Base-by-base conservation (phyloP, 1,140 invertebrate genomes). In the Cyclargus thomasi region DNA sequence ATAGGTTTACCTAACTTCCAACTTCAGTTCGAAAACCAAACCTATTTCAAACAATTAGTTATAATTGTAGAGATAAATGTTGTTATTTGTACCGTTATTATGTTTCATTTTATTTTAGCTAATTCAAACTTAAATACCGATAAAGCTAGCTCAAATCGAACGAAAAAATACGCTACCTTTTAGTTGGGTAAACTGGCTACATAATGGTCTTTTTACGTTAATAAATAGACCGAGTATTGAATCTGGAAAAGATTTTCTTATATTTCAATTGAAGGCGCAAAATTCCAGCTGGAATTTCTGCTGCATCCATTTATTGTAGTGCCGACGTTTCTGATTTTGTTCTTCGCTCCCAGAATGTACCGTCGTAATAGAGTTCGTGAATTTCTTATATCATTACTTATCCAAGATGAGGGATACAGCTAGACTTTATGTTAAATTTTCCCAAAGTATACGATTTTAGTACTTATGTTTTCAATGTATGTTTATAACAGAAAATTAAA, bases 221-320 rank as follows among this genome's bases (percentile, higher is more conserved):
- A 47, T 47, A 47, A 47, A 47, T 47, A 47, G 39, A 47, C 39
- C 39, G 39, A 47, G 39, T 47, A 47, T 47, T 47, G 39, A 47
- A 47, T 47, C 39, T 47, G 14, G 39, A 47, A 47, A 47, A 47
- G 39, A 47, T 47, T 47, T 47, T 47, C 39, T 47, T 47, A 47
- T 47, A 47, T 47, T 47, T 47, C 39, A 47, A 47, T 16, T 47
- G 39, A 47, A 47, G 39, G 39, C 39, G 39, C 39, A 47, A 47
- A 47, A 47, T 47, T 47, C 39, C 10, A 47, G 11, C 39, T 47
- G 10, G 39, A 47, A 14, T 14, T 47, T 47, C 39, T 47, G 39
- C 39, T 47, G 39, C 39, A 47, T 16, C 14, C 39, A 47, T 47
- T 47, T 47, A 47, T 47, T 47, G 39, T 47, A 47, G 6, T 47